Conservation (phyloP, 2,113 vertebrate genomes). For the Calypte anna region DNA sequence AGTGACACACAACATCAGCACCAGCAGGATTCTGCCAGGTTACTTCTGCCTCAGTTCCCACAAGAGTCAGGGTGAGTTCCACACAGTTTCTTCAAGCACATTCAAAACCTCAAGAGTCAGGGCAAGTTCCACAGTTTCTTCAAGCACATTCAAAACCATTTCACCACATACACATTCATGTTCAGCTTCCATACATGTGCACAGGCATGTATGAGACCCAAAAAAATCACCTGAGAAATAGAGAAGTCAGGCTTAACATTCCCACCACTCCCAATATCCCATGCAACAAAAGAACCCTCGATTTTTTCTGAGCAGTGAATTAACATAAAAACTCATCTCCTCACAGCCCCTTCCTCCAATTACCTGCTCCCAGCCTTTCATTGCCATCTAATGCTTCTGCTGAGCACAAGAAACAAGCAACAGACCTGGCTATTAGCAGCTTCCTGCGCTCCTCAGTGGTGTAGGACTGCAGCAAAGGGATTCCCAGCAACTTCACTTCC, state of each 20-base stretch:
- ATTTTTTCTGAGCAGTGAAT: not conserved
- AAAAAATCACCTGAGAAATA: not conserved
- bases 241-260: not conserved
- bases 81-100: not conserved
- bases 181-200: accelerated
- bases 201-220: not conserved
- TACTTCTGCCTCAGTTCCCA: not conserved
- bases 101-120: not conserved
- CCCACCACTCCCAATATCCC: not conserved
- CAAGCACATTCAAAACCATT: not conserved
- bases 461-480: conserved; percentile 92
- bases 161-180: not conserved
- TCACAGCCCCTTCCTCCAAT: not conserved
- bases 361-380: not conserved
- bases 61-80: not conserved
- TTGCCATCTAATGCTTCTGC: not conserved
- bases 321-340: not conserved
- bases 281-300: not conserved
- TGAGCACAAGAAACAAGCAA: not conserved
- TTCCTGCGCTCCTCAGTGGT: conserved; percentile 89
- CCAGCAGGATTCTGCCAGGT: not conserved
- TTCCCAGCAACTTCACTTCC: conserved; percentile 90
- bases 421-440: conserved; percentile 88
- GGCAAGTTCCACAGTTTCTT: not conserved
- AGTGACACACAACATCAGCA: not conserved